phyloP scores from a whole-genome alignment of 2,888 invertebrate species.

The Drosophila melanosoma region DNA sequence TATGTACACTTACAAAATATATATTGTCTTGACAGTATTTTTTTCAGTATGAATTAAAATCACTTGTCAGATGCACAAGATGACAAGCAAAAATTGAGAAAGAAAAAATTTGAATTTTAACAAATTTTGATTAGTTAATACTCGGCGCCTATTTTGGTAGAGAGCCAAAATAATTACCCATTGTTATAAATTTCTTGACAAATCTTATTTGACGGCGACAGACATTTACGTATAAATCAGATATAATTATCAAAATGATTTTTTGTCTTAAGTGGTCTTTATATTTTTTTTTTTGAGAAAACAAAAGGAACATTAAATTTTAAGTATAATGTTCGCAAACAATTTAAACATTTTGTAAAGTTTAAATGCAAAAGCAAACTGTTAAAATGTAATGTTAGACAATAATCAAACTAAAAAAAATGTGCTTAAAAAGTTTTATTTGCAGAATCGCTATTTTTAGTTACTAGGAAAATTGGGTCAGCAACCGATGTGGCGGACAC shows the following conservation, averaged over 20 bases:
- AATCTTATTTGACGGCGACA: constrained; percentile 49
- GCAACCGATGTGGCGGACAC: constrained; percentile 59
- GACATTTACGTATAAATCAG: constrained; percentile 62
- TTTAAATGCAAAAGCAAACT: background rate
- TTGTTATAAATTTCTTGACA: constrained; percentile 65
- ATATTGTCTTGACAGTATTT: constrained; percentile 11
- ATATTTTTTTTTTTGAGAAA: background rate
- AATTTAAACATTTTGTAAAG: constrained; percentile 3
- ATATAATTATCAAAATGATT: constrained; percentile 44
- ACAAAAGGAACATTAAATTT: background rate
- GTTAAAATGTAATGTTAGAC: constrained; percentile 43
- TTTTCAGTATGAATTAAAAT: constrained; percentile 16
- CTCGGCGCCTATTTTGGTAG: constrained; percentile 59
- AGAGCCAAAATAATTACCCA: constrained; percentile 55
- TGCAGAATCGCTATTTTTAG: constrained; percentile 68
- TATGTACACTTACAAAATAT: background rate
- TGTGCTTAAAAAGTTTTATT: constrained; percentile 32
- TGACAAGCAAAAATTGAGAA: constrained; percentile 40
- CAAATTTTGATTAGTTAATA: constrained; percentile 52
- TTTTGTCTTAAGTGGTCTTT: background rate
- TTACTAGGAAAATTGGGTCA: constrained; percentile 63
- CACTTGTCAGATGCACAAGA: constrained; percentile 15
- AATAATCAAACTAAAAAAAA: constrained; percentile 11
- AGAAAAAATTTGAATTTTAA: constrained; percentile 42
- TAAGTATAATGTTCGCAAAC: background rate